These are phyloP conservation scores for Arbacia lixula DNA, from an alignment of 53 echinoderm and acorn worm species.

Conservation along the genomic window DNA sequence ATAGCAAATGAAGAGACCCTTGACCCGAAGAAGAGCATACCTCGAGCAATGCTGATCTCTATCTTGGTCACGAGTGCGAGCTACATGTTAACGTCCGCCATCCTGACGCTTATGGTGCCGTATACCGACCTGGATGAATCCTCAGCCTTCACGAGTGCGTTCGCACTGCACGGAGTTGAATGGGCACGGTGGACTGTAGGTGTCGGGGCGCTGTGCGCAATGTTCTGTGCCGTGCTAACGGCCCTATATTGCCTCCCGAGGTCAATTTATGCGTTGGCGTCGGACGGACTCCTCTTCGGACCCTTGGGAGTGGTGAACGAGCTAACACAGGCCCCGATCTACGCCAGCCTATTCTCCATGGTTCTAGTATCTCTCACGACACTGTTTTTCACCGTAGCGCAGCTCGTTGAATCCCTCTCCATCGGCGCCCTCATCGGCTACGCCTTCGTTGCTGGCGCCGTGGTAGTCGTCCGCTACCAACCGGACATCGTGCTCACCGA, in stretches of 20 bases:
- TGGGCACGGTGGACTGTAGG: slow-evolving; percentile 78
- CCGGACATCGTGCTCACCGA: background rate
- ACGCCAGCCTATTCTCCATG: slow-evolving; percentile 65
- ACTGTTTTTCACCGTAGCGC: slow-evolving; percentile 55
- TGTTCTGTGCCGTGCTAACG: slow-evolving; percentile 57
- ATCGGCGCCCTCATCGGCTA: slow-evolving; percentile 80
- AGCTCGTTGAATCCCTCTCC: slow-evolving; percentile 77
- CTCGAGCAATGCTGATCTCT: slow-evolving; percentile 60
- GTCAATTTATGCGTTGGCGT: slow-evolving; percentile 77
- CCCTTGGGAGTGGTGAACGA: slow-evolving; percentile 50
- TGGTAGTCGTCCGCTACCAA: slow-evolving; percentile 67
- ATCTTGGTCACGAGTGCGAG: slow-evolving; percentile 46
- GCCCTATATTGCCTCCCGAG: slow-evolving; percentile 68
- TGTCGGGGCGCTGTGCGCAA: slow-evolving; percentile 68
- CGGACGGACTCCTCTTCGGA: slow-evolving; percentile 72
- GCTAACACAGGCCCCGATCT: slow-evolving; percentile 60
- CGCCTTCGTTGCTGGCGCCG: slow-evolving; percentile 64
- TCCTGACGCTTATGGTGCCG: slow-evolving; percentile 69
- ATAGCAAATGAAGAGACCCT: slow-evolving; percentile 73
- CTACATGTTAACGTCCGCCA: slow-evolving; percentile 65
- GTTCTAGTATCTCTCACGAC: slow-evolving; percentile 41
- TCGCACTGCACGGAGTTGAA: slow-evolving; percentile 43
- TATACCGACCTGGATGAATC: slow-evolving; percentile 55
- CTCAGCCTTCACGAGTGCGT: slow-evolving; percentile 69
- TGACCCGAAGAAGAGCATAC: slow-evolving; percentile 66